Evolutionary conservation across 1,140 invertebrate genomes (phyloP), one percentile per base, ranked within the genome.

Genomic region (Hyposmocoma kahamanoa): DNA sequence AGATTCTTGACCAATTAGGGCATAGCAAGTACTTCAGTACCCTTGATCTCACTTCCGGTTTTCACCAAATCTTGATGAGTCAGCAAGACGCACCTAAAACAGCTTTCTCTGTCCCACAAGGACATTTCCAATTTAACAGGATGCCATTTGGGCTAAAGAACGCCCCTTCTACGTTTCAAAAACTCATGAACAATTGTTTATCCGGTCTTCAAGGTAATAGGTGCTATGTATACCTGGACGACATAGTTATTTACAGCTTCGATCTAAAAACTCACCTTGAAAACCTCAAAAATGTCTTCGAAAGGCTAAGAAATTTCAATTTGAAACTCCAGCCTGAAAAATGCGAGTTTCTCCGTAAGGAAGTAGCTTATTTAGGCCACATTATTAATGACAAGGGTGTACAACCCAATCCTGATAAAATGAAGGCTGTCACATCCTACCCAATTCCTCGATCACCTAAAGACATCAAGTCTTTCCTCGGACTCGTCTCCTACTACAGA

Each of bases 321-420:
- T 54, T 87, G 20, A 80, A 84, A 58, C 30, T 86, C 19, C 65
- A 87, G 53, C 72, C 71, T 0, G 58, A 65, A 9, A 87, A 87
- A 62, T 87, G 81, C 47, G 57, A 76, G 44, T 87, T 88, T 63
- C 51, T 80, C n/a, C 60, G 59, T 56, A 56, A 66, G 22, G 66
- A 80, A 67, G 59, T 83, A 5, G 24, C 56, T 17, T 84, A 84
- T 57, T 57, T 88, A 28, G 84, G 86, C 4, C 77, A 86, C 59
- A 48, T 79, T 4, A 67, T 87, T 19, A 62, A 67, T 9, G 53
- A 55, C 15, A 34, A 79, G 17, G 80, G 84, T 19, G 64, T 88
- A 10, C 50, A 53, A 28, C 72, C 75, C 10, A 63, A 82, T 48
- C 69, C 67, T 8, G 39, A 53, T 0, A 87, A 87, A 64, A 61